Conservation (phyloP, 2,113 vertebrate genomes). For the Microtus ochrogaster region DNA sequence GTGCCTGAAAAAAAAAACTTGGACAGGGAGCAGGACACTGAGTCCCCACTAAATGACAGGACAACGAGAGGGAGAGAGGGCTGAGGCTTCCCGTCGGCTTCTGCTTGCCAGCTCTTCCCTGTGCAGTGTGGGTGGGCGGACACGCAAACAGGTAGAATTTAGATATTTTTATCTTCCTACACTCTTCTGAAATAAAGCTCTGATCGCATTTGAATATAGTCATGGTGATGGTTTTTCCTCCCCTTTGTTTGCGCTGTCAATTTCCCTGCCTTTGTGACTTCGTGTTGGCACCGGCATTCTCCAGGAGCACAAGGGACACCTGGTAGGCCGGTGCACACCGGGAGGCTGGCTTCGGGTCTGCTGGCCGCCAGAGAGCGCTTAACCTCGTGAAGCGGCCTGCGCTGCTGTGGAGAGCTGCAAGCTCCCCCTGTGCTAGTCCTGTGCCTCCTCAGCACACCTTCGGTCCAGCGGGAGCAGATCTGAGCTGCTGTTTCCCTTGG, state of each 20-base stretch:
- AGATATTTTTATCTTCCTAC: slow-evolving; percentile 46
- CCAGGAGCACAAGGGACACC: not conserved
- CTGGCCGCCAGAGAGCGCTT: not conserved
- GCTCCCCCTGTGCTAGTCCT: not conserved
- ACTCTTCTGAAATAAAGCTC: slow-evolving; percentile 19
- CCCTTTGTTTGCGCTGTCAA: slow-evolving; percentile 56
- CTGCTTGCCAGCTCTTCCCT: not conserved
- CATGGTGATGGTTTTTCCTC: slow-evolving; percentile 33
- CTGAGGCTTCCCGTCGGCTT: not conserved
- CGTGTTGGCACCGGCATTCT: not conserved
- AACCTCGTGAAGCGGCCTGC: not conserved
- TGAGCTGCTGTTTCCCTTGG: not conserved
- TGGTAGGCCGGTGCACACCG: not conserved
- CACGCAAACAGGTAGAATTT: slow-evolving; percentile 54
- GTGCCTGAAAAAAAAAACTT: not conserved
- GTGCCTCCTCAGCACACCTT: not conserved
- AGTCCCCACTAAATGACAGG: not conserved
- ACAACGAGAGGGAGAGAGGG: too few species aligned
- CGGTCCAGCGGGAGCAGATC: not conserved
- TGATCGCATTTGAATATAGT: slow-evolving; percentile 62
- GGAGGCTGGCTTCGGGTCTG: not conserved
- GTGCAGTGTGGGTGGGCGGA: not conserved
- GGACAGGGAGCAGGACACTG: not conserved
- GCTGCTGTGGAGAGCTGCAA: not conserved
- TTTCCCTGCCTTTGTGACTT: slow-evolving; percentile 32